A percentile compares a stretch with the other conserved stretches of the same genome.
phyloP scores from a whole-genome alignment of 1,140 invertebrate species.

The Glomeris maerens region DNA sequence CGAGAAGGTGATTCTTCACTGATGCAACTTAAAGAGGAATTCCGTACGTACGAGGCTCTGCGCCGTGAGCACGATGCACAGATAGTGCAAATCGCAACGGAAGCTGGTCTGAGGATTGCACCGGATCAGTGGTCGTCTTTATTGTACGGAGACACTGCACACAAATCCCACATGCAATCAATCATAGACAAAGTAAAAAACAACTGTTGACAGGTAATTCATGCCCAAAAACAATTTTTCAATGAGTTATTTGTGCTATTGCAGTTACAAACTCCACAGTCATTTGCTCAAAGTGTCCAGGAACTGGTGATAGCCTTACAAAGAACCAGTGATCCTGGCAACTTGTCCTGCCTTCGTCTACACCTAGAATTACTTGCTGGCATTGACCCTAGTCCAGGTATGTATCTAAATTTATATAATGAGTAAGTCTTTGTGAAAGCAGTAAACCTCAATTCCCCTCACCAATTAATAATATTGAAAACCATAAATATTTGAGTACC shows the following conservation, averaged over 20 bases:
- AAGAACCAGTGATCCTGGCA: conserved; percentile 74
- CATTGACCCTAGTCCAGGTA: conserved; percentile 64
- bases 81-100: conserved; percentile 92
- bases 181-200: conserved; percentile 57
- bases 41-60: conserved; percentile 82
- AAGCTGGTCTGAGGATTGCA: conserved; percentile 88
- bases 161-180: conserved; percentile 98
- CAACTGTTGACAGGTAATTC: not conserved
- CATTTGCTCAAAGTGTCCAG: conserved; percentile 76
- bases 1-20: conserved; percentile 91
- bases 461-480: no score
- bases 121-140: conserved; percentile 97
- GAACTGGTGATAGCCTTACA: conserved; percentile 84
- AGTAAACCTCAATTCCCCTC: no score
- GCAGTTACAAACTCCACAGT: conserved; percentile 80
- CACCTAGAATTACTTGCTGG: conserved; percentile 71
- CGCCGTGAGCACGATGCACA: conserved; percentile 95
- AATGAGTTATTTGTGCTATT: conserved; percentile 16
- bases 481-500: no score
- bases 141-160: conserved; percentile 83
- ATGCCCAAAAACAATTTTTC: not conserved
- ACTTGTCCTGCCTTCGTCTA: conserved; percentile 45
- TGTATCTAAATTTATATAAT: no score
- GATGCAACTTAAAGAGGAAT: conserved; percentile 98
- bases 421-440: no score